A percentile compares a stretch with the other conserved stretches of the same genome.
Conservation (phyloP, 2,797 vertebrate species). For the Acrocephalus scirpaceus region DNA sequence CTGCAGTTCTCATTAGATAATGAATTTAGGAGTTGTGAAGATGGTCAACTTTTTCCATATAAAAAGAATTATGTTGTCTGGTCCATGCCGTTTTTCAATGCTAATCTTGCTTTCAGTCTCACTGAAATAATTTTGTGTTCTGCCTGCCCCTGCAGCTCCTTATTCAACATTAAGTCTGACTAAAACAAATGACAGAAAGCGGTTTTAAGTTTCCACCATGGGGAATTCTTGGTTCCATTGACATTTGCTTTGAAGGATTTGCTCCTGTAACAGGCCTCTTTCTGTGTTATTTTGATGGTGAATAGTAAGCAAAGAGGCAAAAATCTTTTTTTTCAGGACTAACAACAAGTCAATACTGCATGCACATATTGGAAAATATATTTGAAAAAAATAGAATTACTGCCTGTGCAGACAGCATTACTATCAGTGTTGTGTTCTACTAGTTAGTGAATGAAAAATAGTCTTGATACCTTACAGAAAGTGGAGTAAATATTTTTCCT, state of each 20-base stretch:
- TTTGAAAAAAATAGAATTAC: background rate
- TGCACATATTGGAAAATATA: background rate
- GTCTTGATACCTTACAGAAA: background rate
- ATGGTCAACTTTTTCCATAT: background rate
- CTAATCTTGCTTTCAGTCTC: background rate
- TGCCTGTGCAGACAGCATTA: background rate
- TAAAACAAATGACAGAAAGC: background rate
- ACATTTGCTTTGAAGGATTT: background rate
- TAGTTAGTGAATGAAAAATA: background rate
- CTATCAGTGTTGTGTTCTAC: background rate
- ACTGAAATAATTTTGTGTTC: background rate
- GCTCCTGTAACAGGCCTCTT: background rate
- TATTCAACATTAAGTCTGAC: background rate
- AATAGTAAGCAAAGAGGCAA: background rate
- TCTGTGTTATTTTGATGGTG: background rate
- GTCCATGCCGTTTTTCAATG: background rate
- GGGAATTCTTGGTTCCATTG: background rate
- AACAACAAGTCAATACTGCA: background rate
- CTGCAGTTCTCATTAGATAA: background rate
- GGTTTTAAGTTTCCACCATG: background rate
- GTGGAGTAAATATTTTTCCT: background rate
- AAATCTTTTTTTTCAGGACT: background rate
- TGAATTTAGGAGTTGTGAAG: background rate
- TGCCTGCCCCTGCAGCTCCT: background rate
- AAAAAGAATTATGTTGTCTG: background rate